A percentile compares a stretch with the other conserved stretches of the same genome.
These are phyloP conservation scores for Tethya wilhelma DNA, from an alignment of 37 sponge, comb jelly and placozoan genomes.

Conservation along the genomic window DNA sequence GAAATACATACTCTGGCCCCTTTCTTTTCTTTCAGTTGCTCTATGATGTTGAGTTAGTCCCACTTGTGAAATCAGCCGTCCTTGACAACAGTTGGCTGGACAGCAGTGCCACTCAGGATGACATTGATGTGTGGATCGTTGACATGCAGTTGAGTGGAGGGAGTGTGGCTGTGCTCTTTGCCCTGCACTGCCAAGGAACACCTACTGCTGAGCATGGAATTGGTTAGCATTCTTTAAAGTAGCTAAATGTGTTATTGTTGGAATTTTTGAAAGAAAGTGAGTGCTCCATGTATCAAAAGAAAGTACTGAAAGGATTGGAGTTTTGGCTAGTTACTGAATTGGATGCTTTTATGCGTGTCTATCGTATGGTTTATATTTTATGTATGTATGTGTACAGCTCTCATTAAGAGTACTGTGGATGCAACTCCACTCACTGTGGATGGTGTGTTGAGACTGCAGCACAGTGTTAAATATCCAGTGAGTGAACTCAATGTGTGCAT, in stretches of 20 bases:
- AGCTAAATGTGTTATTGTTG: not conserved
- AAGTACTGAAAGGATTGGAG: no score
- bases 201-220: slow-evolving; percentile 33
- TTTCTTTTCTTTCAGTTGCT: not conserved
- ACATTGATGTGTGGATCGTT: not conserved
- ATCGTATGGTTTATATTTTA: no score
- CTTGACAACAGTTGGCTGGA: slow-evolving; percentile 5
- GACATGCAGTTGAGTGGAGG: slow-evolving; percentile 18
- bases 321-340: no score
- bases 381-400: no score
- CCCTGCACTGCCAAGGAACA: not conserved
- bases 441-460: slow-evolving; percentile 1
- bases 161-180: slow-evolving; percentile 25
- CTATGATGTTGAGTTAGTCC: not conserved
- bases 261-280: not conserved
- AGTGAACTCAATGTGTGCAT: no score
- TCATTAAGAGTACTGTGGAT: no score
- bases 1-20: not conserved
- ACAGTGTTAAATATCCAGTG: slow-evolving; percentile 1
- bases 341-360: no score
- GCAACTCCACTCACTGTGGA: not conserved
- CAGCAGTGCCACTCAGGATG: not conserved
- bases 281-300: no score
- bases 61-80: no score
- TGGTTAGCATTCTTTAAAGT: slow-evolving; percentile 11